phyloP scores from a whole-genome alignment of 2,113 vertebrate species.

The Bostrychus sinensis region DNA sequence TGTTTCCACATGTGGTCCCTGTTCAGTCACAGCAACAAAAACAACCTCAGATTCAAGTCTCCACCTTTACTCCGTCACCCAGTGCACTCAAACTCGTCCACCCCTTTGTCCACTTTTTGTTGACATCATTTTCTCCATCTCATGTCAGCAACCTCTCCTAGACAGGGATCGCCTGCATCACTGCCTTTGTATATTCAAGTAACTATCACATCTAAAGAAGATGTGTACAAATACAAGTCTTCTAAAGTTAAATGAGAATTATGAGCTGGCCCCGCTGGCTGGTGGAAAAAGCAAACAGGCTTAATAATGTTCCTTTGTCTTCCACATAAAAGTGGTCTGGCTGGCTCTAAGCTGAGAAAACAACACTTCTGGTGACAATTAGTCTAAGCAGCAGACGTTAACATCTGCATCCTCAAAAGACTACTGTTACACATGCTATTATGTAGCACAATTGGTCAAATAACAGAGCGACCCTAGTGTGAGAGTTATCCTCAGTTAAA shows the following conservation, averaged over 20 bases:
- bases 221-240: no score
- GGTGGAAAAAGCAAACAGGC: no score
- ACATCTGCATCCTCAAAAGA: slow-evolving; percentile 31
- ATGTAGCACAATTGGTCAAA: not conserved
- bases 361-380: slow-evolving; percentile 36
- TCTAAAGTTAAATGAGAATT: no score
- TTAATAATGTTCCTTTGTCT: slow-evolving; percentile 23
- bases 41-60: slow-evolving; percentile 56
- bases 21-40: slow-evolving; percentile 63
- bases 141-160: no score
- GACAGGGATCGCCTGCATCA: no score
- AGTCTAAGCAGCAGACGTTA: slow-evolving; percentile 35
- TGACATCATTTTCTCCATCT: slow-evolving; percentile 9
- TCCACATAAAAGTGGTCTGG: slow-evolving; percentile 17
- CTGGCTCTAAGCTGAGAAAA: slow-evolving; percentile 19
- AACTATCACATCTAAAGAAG: no score
- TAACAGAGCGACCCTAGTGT: not conserved
- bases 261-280: no score
- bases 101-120: slow-evolving; percentile 8
- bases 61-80: slow-evolving; percentile 49
- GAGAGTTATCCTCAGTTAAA: not conserved
- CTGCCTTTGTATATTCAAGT: no score
- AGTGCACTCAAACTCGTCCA: slow-evolving; percentile 5
- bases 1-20: slow-evolving; percentile 79
- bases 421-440: slow-evolving; percentile 35